Base-by-base conservation (phyloP, 2,113 vertebrate species). In the Enhydra lutris region DNA sequence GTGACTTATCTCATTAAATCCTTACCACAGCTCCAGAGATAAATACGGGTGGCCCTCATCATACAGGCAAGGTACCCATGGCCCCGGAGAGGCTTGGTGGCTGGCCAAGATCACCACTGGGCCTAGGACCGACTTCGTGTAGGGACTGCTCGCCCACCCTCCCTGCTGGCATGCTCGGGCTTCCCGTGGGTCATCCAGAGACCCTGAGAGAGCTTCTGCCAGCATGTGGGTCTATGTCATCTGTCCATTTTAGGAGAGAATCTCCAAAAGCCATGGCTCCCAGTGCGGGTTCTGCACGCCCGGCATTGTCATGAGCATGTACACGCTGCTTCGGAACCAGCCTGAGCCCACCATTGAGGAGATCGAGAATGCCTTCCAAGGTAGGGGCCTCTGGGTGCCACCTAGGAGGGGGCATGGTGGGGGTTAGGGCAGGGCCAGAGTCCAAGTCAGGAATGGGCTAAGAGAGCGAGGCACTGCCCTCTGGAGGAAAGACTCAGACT, bases 251-350 rank as follows among this genome's bases (percentile, higher is more conserved):
- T 93, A 99, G 99, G 99, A 99, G 97, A 99, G 99, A 90, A 99
- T 99, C 17, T 99, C 99, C 42, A 99, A 98, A 98, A 99, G 99
- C 96, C 99, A 99, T 20, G 99, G 99, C 31, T 99, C 99, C 42
- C 99, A 99, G 24, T 99, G 99, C 9, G 99, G 99, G 0, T 99
- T 99, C 98, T 99, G 99, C 86, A 99, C 99, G 1, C 99, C 99
- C 0, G 99, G 99, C 4, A 99, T 99, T 15, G 99, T 99, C 96
- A 99, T 99, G 99, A 99, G 99, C 91, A 99, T 99, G 99, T 99
- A 99, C 9, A 98, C 99, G 0, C 98, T 99, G 93, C 99, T 99
- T 84, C 99, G 99, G 57, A 99, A 99, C 97, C 99, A 99, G 61
- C 98, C 99, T 0, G 96, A 98, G 1, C 99, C 99, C 61, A 98